A percentile compares a stretch with the other conserved stretches of the same genome.
Evolutionary conservation across 1,140 invertebrate species (phyloP).

Genomic region (Calephelis virginiensis): DNA sequence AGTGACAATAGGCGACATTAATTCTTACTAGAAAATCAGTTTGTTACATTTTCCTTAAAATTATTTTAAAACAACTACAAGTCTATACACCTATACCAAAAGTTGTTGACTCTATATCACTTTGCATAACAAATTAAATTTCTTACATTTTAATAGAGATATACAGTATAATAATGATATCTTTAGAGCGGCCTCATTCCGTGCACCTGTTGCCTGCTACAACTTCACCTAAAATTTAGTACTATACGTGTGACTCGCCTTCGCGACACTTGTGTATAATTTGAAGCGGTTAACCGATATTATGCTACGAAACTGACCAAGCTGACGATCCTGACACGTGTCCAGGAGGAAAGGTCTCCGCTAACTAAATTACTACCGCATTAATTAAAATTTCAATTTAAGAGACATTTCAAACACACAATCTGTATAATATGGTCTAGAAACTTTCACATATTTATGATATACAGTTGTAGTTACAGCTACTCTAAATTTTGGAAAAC

Average conservation of each 20-base stretch:
- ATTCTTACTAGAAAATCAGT: too few relatives aligned
- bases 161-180: slow-evolving; percentile 41
- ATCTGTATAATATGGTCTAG: too few relatives aligned
- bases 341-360: slow-evolving; percentile 9
- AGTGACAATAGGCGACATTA: too few relatives aligned
- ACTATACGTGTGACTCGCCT: slow-evolving; percentile 60
- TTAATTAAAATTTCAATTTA: neutral
- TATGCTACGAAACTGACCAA: slow-evolving; percentile 42
- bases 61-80: neutral
- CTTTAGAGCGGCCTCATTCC: slow-evolving; percentile 56
- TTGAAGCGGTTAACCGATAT: slow-evolving; percentile 62
- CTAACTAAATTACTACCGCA: slow-evolving; percentile 7
- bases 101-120: neutral
- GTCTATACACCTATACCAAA: neutral
- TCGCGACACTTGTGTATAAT: slow-evolving; percentile 70
- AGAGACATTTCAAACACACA: too few relatives aligned
- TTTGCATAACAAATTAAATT: slow-evolving; percentile 9
- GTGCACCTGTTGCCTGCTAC: slow-evolving; percentile 66
- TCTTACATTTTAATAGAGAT: slow-evolving; percentile 27
- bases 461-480: too few relatives aligned
- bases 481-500: too few relatives aligned
- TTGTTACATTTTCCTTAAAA: too few relatives aligned
- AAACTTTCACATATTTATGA: too few relatives aligned
- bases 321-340: slow-evolving; percentile 25
- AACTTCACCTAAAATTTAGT: slow-evolving; percentile 73